Evolutionary conservation across 2,113 vertebrate species (phyloP).

Genomic region (Labrus mixtus): DNA sequence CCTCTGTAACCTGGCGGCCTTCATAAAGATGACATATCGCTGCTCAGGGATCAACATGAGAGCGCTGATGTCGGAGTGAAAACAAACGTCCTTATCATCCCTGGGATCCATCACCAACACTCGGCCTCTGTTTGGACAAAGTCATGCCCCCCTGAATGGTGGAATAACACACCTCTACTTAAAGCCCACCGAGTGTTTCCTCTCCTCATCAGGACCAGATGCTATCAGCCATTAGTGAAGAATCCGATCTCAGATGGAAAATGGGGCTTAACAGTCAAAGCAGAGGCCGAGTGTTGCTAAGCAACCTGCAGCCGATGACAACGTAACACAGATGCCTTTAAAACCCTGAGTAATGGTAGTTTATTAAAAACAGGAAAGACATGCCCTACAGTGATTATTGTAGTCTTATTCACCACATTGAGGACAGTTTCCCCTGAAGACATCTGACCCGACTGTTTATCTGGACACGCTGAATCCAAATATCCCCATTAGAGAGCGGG

Average conservation of each 20-base stretch:
- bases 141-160: slow-evolving; percentile 23
- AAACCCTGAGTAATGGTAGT: slow-evolving; percentile 21
- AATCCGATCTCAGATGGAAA: slow-evolving; percentile 71
- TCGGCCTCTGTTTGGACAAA: slow-evolving; percentile 64
- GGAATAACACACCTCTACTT: slow-evolving; percentile 36
- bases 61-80: slow-evolving; percentile 56
- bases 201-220: slow-evolving; percentile 78
- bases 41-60: slow-evolving; percentile 39
- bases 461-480: slow-evolving; percentile 28
- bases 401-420: slow-evolving; percentile 31
- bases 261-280: slow-evolving; percentile 66
- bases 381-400: slow-evolving; percentile 34
- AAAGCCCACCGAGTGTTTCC: slow-evolving; percentile 56
- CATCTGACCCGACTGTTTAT: slow-evolving; percentile 35
- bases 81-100: slow-evolving; percentile 56
- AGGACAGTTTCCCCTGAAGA: slow-evolving; percentile 28
- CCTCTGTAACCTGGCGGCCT: neutral
- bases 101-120: slow-evolving; percentile 66
- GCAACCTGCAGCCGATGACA: slow-evolving; percentile 67
- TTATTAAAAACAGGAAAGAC: slow-evolving; percentile 25
- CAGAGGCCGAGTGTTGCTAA: slow-evolving; percentile 10
- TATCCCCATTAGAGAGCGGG: neutral
- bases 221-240: slow-evolving; percentile 68
- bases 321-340: slow-evolving; percentile 63
- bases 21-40: slow-evolving; percentile 17